These are phyloP conservation scores for Acrocephalus scirpaceus DNA, from an alignment of 2,797 vertebrate genomes.

Conservation along the genomic window DNA sequence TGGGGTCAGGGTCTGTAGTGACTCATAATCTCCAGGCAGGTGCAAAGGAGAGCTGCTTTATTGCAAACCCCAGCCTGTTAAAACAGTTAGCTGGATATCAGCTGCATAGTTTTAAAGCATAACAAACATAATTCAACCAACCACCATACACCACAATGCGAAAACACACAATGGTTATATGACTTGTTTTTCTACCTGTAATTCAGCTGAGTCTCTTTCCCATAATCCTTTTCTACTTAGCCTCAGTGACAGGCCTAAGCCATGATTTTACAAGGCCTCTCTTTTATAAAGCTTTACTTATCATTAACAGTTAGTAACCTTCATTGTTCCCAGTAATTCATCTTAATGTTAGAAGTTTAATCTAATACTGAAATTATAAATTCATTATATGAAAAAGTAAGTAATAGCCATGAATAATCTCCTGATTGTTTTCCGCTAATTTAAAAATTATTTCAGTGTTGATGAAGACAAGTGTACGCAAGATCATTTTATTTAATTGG, in stretches of 20 bases:
- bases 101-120: not conserved
- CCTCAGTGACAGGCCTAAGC: not conserved
- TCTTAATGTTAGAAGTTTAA: not conserved
- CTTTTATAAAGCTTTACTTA: not conserved
- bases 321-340: not conserved
- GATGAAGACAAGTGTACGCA: not conserved
- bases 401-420: not conserved
- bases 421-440: not conserved
- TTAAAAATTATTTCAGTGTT: not conserved
- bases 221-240: not conserved
- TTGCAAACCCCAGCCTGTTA: not conserved
- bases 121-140: not conserved
- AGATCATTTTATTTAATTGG: not conserved
- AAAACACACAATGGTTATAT: not conserved
- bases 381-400: not conserved
- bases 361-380: not conserved
- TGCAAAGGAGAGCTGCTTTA: not conserved
- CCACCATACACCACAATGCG: not conserved
- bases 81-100: not conserved
- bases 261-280: not conserved
- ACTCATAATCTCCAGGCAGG: not conserved
- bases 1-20: not conserved
- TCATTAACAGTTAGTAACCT: not conserved
- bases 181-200: no score
- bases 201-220: not conserved